A percentile compares a stretch with the other conserved stretches of the same genome.
These are phyloP conservation scores for Lepidocyrtinus sp. DNA, from an alignment of 2,888 invertebrate species.

Conservation along the genomic window DNA sequence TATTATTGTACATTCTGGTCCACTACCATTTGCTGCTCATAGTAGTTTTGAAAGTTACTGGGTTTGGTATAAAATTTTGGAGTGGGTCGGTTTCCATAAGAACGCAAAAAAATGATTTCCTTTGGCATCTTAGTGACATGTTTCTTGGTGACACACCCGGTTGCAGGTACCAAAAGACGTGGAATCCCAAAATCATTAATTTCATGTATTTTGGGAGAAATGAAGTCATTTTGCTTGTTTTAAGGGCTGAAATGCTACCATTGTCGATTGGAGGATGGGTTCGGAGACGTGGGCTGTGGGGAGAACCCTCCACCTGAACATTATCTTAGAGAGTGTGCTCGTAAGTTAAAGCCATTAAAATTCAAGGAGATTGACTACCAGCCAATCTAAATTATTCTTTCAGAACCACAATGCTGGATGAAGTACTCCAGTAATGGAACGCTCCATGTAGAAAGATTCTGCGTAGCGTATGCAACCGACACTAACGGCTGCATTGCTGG, in stretches of 20 bases:
- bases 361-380: neutral
- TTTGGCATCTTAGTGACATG: too few species aligned
- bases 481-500: constrained; percentile 24
- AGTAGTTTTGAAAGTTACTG: too few species aligned
- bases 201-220: too few species aligned
- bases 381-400: neutral
- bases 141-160: too few species aligned
- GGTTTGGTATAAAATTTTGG: too few species aligned
- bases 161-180: neutral
- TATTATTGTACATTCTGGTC: too few species aligned
- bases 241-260: constrained; percentile 37
- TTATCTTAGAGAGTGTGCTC: constrained; percentile 38
- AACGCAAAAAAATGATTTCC: too few species aligned
- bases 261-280: constrained; percentile 28
- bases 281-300: constrained; percentile 31
- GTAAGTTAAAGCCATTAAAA: constrained; percentile 6
- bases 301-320: constrained; percentile 37
- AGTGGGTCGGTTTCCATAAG: too few species aligned
- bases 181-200: too few species aligned
- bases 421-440: constrained; percentile 31
- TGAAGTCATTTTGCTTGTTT: neutral
- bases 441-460: constrained; percentile 26
- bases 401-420: constrained; percentile 48
- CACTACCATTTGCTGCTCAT: too few species aligned
- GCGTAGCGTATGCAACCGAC: constrained; percentile 13